Evolutionary conservation across 2,113 vertebrate genomes (phyloP).

Genomic region (Pollachius pollachius): DNA sequence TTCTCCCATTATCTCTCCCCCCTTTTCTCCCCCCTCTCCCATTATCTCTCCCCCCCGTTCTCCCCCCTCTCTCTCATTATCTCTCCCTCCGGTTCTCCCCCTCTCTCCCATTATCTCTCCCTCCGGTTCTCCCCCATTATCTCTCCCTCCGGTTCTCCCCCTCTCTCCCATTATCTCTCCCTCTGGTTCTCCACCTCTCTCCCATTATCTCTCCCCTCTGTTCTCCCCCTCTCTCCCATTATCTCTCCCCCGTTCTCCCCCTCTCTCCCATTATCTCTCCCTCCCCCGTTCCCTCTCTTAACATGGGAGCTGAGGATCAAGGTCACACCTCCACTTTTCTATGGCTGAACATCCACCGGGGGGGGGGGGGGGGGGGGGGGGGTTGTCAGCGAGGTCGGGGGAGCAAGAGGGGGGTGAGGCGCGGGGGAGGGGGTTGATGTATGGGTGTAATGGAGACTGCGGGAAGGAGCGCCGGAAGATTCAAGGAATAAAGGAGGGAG

Average conservation of each 20-base stretch:
- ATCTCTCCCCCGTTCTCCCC: constrained; percentile 40
- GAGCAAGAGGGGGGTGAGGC: constrained; percentile 8
- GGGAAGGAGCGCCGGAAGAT: neutral
- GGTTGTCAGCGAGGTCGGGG: constrained; percentile 11
- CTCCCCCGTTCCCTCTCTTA: constrained; percentile 42
- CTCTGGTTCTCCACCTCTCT: constrained; percentile 44
- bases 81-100: neutral
- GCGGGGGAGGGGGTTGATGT: constrained; percentile 13
- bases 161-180: constrained; percentile 13
- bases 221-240: neutral
- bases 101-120: constrained; percentile 13
- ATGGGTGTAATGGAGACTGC: neutral
- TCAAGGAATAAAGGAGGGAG: neutral
- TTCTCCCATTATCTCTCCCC: constrained; percentile 24
- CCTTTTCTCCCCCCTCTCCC: neutral
- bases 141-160: neutral
- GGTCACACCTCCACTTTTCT: too few relatives aligned
- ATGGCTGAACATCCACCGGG: neutral
- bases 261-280: constrained; percentile 35
- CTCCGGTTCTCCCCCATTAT: constrained; percentile 44
- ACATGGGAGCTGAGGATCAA: too few relatives aligned
- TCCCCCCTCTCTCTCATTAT: constrained; percentile 47
- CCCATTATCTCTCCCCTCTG: constrained; percentile 7
- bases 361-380: constrained; percentile 19
- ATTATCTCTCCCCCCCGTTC: constrained; percentile 32